Evolutionary conservation across 2,797 vertebrate species (phyloP), one percentile per base, ranked within the genome.

Genomic region (Poecilia picta): DNA sequence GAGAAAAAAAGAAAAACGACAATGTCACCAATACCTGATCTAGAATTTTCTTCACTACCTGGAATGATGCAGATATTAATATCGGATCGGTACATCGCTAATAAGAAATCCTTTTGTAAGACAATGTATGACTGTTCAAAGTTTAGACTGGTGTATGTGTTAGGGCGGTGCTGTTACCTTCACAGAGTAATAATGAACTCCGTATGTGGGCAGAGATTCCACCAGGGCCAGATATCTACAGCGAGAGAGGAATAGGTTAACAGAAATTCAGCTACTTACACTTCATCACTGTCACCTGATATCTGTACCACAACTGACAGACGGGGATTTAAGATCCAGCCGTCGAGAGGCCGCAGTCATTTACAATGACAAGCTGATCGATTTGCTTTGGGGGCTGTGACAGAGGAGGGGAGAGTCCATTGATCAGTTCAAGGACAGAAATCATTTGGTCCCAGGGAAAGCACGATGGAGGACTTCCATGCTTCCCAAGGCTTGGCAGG

Each of bases 121-220:
- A 25, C 15, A 45, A 28, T 74, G 41, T 70, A 78, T 75, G 70
- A 82, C 57, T 76, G 78, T 77, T 75, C 74, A 81, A 80, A 79
- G 72, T 76, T 81, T 77, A 86, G 83, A 85, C 84, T 83, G 80
- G 78, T 78, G 77, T 80, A 39, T 80, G 79, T 89, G 33, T 78
- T 16, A 49, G 79, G 80, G 57, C 77, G 28, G 49, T 75, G 51
- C 90, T 83, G 92, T 95, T 95, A 99, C 98, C 98, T 99, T 99
- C 87, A 99, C 98, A 95, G 96, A 96, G 81, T 98, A 99, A 91
- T 99, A 99, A 97, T 99, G 98, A 89, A 99, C 97, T 94, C 98
- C 98, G 70, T 99, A 99, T 78, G 98, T 97, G 28, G 98, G 98
- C 85, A 98, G 94, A 76, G 97, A 97, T 96, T 99, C 97, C 79